Conservation (phyloP, 2,797 vertebrate genomes). For the Vireo griseus region DNA sequence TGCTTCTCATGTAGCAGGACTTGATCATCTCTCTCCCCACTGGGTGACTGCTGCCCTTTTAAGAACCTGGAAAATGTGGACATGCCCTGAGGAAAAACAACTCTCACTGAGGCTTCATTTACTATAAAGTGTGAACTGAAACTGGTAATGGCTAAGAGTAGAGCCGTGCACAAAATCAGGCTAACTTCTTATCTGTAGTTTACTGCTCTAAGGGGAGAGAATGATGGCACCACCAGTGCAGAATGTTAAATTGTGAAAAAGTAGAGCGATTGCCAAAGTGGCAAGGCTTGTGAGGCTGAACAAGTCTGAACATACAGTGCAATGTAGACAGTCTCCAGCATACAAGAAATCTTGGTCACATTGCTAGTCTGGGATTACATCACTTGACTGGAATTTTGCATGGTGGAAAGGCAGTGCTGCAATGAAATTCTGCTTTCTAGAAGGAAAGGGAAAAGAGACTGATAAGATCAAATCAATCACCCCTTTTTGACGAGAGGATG, state of each 20-base stretch:
- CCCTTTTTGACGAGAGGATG: background rate
- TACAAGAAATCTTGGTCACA: background rate
- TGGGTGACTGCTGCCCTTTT: background rate
- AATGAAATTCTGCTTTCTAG: background rate
- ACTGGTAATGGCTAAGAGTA: background rate
- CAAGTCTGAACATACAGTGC: background rate
- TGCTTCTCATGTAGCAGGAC: background rate
- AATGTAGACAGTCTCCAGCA: background rate
- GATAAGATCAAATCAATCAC: background rate
- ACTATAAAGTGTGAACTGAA: background rate
- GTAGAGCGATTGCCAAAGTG: background rate
- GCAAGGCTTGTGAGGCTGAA: background rate
- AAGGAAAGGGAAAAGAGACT: background rate
- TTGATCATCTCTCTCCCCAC: background rate
- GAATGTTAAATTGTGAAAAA: background rate
- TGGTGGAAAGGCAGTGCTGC: background rate
- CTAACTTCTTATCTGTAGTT: background rate
- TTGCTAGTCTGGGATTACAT: background rate
- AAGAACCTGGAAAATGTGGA: background rate
- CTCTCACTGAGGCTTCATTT: background rate
- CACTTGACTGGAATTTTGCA: background rate
- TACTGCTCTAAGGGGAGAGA: background rate
- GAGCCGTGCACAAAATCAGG: background rate
- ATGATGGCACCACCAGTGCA: background rate
- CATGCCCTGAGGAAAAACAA: background rate